Base-by-base conservation (phyloP, 2,113 vertebrate genomes). In the Poeciliopsis occidentalis region DNA sequence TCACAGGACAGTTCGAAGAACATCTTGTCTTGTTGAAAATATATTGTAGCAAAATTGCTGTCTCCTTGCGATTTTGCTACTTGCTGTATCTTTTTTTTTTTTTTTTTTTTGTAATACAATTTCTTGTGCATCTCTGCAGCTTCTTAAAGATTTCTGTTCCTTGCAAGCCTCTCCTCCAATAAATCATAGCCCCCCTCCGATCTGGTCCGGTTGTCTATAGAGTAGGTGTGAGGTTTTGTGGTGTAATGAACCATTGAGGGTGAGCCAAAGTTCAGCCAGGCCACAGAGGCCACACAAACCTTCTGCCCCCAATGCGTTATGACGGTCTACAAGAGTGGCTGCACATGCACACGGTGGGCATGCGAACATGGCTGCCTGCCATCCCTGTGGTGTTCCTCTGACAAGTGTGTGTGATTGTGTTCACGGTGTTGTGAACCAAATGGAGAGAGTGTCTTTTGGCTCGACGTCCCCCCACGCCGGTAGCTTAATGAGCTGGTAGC, bases 401-500 rank as follows among this genome's bases (percentile, higher is more conserved):
- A 70, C 89, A 67, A 51, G 75, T 83, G 78, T 80, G 84, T 92
- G 90, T 17, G 83, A 91, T 75, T 85, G 83, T 88, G 63, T 81
- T 81, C 71, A 64, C 79, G 87, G 87, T 87, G 91, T 92, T 89
- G 92, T 87, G 89, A 92, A 92, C 89, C 91, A 92, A 92, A 92
- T 80, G 91, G 87, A 82, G 88, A 84, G 82, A 80, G 78, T 85
- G 85, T 91, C 82, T 70, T 29, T 71, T 92, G 75, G 81, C 89
- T 84, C 72, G 0, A 39, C 62, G 81, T 85, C 66, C 74, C 78
- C 44, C 44, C 5, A 15, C 65, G 82, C n/a, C 32, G 83, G 83
- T 8, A 8, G 86, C 71, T 80, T 87, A 90, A 91, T 88, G 80
- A 87, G 86, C 89, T 78, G 76, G 64, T 61, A 64, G 71, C 87